A percentile compares a stretch with the other conserved stretches of the same genome.
phyloP scores from a whole-genome alignment of 2,888 invertebrate genomes.

The Cinara cedri region DNA sequence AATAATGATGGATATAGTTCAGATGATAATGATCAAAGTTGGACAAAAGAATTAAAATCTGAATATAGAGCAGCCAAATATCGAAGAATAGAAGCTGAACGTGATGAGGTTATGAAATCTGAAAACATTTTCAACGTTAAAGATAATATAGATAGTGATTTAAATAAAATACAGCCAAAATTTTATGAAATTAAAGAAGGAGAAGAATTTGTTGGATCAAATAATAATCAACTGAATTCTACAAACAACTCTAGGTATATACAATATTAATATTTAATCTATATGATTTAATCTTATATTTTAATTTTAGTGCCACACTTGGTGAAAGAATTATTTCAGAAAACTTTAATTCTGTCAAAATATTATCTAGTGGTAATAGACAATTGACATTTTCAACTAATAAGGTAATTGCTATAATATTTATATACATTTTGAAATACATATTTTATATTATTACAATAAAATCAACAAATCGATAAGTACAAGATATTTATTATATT shows the following conservation, averaged over 20 bases:
- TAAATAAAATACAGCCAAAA: slow-evolving; percentile 64
- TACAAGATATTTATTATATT: neutral
- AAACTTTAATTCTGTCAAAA: slow-evolving; percentile 66
- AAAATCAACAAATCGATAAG: too few species aligned
- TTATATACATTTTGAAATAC: too few species aligned
- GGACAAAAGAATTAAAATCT: slow-evolving; percentile 81
- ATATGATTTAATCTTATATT: slow-evolving; percentile 57
- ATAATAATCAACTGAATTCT: slow-evolving; percentile 30
- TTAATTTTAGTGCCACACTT: slow-evolving; percentile 69
- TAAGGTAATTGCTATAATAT: slow-evolving; percentile 65
- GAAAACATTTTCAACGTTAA: slow-evolving; percentile 54
- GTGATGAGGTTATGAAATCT: slow-evolving; percentile 61
- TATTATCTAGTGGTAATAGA: slow-evolving; percentile 73
- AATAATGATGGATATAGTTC: slow-evolving; percentile 67
- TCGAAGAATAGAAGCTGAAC: slow-evolving; percentile 63
- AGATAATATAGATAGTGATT: slow-evolving; percentile 60
- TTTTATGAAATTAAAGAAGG: slow-evolving; percentile 70
- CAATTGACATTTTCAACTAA: slow-evolving; percentile 80
- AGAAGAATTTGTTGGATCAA: slow-evolving; percentile 66
- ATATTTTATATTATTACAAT: too few species aligned
- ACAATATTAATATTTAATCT: neutral
- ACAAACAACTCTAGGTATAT: slow-evolving; percentile 39
- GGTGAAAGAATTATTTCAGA: slow-evolving; percentile 76
- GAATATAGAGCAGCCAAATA: slow-evolving; percentile 72
- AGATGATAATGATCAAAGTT: slow-evolving; percentile 77